Percentiles rank a stretch among this genome's conserved stretches.
These are phyloP conservation scores for Epirrhoe alternata DNA, from an alignment of 2,888 invertebrate genomes.

Conservation along the genomic window DNA sequence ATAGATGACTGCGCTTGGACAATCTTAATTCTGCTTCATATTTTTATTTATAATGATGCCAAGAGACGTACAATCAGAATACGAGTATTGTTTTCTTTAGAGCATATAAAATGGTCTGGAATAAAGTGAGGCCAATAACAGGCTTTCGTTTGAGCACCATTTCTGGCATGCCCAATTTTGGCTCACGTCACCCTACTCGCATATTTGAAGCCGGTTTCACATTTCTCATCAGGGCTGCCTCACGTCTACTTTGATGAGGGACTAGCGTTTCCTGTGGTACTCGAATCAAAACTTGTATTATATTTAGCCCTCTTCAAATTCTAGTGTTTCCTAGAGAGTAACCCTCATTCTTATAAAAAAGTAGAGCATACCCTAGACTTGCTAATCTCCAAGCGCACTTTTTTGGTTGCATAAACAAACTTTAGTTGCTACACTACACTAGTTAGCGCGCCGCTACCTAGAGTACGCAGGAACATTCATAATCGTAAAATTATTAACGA, in stretches of 20 bases:
- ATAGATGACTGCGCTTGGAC: no score
- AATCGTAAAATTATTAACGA: no score
- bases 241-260: background rate
- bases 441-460: no score
- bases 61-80: background rate
- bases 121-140: constrained; percentile 18
- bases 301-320: no score
- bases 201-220: constrained; percentile 19
- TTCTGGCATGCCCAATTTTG: constrained; percentile 22
- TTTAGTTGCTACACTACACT: no score
- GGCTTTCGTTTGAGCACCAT: constrained; percentile 13
- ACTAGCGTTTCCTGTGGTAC: background rate
- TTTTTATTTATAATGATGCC: background rate
- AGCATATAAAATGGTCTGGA: background rate
- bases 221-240: constrained; percentile 19
- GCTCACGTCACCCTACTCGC: constrained; percentile 12
- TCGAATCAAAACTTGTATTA: background rate
- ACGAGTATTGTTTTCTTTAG: background rate
- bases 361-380: no score
- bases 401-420: no score
- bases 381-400: no score
- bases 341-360: no score
- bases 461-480: no score
- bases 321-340: no score
- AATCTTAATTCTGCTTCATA: no score